Evolutionary conservation across 2,797 vertebrate species (phyloP).

Genomic region (Enoplosus armatus): DNA sequence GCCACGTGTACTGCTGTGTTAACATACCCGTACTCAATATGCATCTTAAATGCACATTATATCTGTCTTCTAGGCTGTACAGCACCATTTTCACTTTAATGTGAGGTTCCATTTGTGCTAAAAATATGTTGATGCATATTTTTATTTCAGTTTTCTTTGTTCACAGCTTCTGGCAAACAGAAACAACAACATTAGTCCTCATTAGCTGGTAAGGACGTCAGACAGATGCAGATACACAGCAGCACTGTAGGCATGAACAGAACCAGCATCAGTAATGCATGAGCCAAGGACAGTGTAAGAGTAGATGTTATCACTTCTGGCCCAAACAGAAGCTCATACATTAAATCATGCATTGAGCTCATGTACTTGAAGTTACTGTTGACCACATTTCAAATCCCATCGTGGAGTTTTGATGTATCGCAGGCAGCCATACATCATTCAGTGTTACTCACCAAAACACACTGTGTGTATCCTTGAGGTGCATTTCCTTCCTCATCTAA

Average conservation of each 20-base stretch:
- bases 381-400: background rate
- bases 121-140: background rate
- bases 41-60: conserved; percentile 20
- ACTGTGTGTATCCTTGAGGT: background rate
- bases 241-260: background rate
- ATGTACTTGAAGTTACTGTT: background rate
- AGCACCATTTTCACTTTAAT: background rate
- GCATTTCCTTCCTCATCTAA: too few species aligned
- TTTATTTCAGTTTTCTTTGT: conserved; percentile 19
- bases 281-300: too few species aligned
- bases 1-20: background rate
- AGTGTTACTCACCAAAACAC: too few species aligned
- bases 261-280: too few species aligned
- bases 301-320: too few species aligned
- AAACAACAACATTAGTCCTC: conserved; percentile 5
- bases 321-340: background rate
- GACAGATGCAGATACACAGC: background rate
- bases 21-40: background rate
- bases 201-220: background rate
- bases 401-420: background rate
- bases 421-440: background rate
- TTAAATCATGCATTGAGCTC: background rate
- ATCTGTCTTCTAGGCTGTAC: background rate
- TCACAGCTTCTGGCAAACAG: background rate
- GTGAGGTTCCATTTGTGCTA: background rate